phyloP scores from a whole-genome alignment of 2,113 vertebrate species.

The Pteronura brasiliensis region DNA sequence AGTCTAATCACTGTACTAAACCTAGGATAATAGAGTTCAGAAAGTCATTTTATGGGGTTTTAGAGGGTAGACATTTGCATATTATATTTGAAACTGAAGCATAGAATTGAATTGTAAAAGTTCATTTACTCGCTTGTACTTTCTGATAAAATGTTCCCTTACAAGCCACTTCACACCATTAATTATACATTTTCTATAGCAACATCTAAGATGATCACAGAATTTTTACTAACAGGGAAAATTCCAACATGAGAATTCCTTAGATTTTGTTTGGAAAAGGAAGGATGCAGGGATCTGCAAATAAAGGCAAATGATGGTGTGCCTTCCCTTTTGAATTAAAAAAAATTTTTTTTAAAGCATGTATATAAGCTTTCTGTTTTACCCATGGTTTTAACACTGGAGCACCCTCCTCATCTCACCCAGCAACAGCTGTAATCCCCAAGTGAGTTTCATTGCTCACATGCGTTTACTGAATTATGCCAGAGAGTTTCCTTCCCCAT shows the following conservation, averaged over 20 bases:
- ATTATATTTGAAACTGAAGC: constrained; percentile 53
- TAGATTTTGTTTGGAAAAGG: neutral
- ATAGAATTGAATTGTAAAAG: constrained; percentile 28
- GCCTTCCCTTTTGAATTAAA: neutral
- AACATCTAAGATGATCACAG: neutral
- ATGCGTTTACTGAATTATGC: neutral
- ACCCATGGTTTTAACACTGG: neutral
- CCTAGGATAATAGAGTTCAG: constrained; percentile 31
- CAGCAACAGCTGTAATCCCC: neutral
- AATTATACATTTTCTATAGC: constrained; percentile 14
- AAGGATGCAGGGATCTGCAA: neutral
- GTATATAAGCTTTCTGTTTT: neutral
- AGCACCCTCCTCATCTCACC: neutral
- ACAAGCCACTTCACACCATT: constrained; percentile 34
- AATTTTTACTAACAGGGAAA: neutral
- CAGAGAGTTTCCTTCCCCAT: neutral
- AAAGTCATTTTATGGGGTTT: constrained; percentile 36
- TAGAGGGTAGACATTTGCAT: constrained; percentile 21
- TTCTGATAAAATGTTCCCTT: constrained; percentile 30
- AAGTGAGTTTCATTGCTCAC: neutral
- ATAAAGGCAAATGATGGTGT: neutral
- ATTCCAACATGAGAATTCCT: neutral
- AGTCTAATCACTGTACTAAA: constrained; percentile 17
- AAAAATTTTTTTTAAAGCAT: too few relatives aligned
- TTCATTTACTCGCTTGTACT: constrained; percentile 36